A percentile compares a stretch with the other conserved stretches of the same genome.
phyloP scores from a whole-genome alignment of 2,797 vertebrate species.

The Chaunax sp. region DNA sequence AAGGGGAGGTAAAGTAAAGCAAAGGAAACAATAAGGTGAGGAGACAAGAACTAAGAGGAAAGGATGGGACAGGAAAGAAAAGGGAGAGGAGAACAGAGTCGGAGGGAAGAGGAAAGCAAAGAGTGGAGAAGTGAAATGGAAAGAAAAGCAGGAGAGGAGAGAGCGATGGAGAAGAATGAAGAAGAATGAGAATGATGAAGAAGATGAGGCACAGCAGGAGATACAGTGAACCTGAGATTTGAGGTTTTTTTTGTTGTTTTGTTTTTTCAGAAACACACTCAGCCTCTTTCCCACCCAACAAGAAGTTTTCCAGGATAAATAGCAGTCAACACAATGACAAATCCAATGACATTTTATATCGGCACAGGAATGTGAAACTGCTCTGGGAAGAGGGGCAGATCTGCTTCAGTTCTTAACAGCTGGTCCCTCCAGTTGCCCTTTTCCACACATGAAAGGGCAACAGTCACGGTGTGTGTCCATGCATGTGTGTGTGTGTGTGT shows the following conservation, averaged over 20 bases:
- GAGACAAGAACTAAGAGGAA: not conserved
- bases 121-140: not conserved
- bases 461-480: conserved; percentile 53
- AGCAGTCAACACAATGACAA: conserved; percentile 29
- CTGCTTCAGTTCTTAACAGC: conserved; percentile 75
- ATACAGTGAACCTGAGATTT: not conserved
- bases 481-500: conserved; percentile 29
- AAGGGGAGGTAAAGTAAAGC: not conserved
- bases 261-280: conserved; percentile 1
- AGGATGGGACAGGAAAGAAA: not conserved
- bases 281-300: conserved; percentile 24
- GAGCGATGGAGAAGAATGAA: not conserved
- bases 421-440: conserved; percentile 79
- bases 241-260: conserved; percentile 21
- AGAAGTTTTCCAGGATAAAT: conserved; percentile 21
- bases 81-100: not conserved
- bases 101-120: not conserved
- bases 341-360: conserved; percentile 46
- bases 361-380: conserved; percentile 63
- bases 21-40: not conserved
- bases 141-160: not conserved
- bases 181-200: no score
- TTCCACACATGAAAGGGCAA: conserved; percentile 78
- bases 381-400: conserved; percentile 56
- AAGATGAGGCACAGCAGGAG: conserved; percentile 2